Conservation (phyloP, 2,113 vertebrate genomes). For the Bungarus multicinctus region DNA sequence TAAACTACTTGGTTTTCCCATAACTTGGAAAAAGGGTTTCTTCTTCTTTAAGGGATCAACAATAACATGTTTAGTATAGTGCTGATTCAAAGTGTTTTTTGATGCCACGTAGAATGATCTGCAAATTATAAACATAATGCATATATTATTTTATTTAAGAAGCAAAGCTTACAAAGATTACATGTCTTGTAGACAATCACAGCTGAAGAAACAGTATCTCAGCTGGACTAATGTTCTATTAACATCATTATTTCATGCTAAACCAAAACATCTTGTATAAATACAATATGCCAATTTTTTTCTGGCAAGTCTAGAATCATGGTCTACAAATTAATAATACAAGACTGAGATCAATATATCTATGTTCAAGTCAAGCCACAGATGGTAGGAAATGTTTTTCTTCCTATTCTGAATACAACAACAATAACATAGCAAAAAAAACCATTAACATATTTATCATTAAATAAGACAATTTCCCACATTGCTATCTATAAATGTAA, state of each 20-base stretch:
- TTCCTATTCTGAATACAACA: not conserved
- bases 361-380: not conserved
- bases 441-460: conserved; percentile 1
- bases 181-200: accelerated
- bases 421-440: not conserved
- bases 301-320: conserved; percentile 18
- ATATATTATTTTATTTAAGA: not conserved
- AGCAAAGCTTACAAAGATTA: not conserved
- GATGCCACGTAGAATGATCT: not conserved
- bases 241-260: conserved; percentile 35
- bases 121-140: not conserved
- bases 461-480: not conserved
- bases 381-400: conserved; percentile 8
- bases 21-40: not conserved
- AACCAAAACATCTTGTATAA: conserved; percentile 55
- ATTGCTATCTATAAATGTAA: not conserved
- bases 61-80: not conserved
- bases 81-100: not conserved
- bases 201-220: conserved; percentile 46
- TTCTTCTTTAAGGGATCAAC: not conserved
- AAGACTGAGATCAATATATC: not conserved
- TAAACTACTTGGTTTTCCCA: not conserved
- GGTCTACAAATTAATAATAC: conserved; percentile 2
- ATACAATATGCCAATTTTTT: conserved; percentile 16
- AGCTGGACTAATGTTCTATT: conserved; percentile 27